A percentile compares a stretch with the other conserved stretches of the same genome.
phyloP scores from a whole-genome alignment of 1,140 invertebrate genomes.

The Aphelenchoides avenae region DNA sequence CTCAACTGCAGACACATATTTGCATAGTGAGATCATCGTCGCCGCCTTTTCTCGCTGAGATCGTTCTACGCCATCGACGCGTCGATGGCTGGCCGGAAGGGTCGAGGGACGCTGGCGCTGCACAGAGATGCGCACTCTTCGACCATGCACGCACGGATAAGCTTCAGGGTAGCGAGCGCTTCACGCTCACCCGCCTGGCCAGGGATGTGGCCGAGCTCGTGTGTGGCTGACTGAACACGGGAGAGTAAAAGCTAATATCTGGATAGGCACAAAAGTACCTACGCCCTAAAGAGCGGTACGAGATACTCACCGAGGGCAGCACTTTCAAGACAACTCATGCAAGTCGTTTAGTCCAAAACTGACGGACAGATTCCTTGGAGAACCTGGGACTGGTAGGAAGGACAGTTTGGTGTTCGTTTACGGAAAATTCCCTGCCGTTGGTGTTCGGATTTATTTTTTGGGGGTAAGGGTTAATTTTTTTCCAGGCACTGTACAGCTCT shows the following conservation, averaged over 20 bases:
- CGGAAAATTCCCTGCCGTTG: background rate
- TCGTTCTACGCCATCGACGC: background rate
- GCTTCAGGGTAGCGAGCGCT: slow-evolving; percentile 52
- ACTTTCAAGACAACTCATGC: slow-evolving; percentile 2
- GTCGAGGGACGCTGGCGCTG: background rate
- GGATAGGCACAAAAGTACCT: too few relatives aligned
- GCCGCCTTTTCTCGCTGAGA: too few relatives aligned
- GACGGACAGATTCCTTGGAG: too few relatives aligned
- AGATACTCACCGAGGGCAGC: too few relatives aligned
- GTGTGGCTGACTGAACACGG: slow-evolving; percentile 46
- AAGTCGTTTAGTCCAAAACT: too few relatives aligned
- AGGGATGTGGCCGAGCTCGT: slow-evolving; percentile 56
- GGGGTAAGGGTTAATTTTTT: too few relatives aligned
- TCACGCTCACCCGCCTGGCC: slow-evolving; percentile 57
- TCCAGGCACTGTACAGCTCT: too few relatives aligned
- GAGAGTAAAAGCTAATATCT: background rate
- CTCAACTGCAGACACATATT: too few relatives aligned
- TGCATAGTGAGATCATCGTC: too few relatives aligned
- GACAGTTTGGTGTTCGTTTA: too few relatives aligned
- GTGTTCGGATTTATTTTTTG: background rate
- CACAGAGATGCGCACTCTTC: slow-evolving; percentile 47
- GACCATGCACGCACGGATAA: slow-evolving; percentile 58
- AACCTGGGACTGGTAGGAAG: too few relatives aligned
- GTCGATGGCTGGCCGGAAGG: background rate
- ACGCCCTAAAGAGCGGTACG: too few relatives aligned